A percentile compares a stretch with the other conserved stretches of the same genome.
Evolutionary conservation across 2,113 vertebrate species (phyloP).

Genomic region (Hippocampus comes): DNA sequence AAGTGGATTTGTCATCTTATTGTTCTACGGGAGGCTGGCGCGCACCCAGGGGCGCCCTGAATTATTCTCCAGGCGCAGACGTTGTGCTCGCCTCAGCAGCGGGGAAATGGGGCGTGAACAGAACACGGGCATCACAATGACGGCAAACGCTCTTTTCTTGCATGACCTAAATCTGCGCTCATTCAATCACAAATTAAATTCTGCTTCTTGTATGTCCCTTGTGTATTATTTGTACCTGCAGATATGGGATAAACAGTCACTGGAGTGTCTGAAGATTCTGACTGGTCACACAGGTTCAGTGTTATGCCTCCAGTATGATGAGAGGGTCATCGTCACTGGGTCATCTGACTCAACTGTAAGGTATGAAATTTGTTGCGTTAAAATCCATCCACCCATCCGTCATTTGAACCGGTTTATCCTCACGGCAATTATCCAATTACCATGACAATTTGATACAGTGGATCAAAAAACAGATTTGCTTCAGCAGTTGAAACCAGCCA

Average conservation of each 20-base stretch:
- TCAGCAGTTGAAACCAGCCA: no score
- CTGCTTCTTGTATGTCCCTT: background rate
- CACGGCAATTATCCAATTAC: no score
- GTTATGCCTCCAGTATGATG: slow-evolving; percentile 96
- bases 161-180: slow-evolving; percentile 50
- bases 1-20: slow-evolving; percentile 39
- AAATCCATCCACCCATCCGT: no score
- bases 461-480: no score
- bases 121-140: slow-evolving; percentile 25
- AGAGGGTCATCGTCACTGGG: slow-evolving; percentile 96
- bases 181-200: slow-evolving; percentile 25
- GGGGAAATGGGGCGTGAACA: slow-evolving; percentile 51
- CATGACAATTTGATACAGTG: no score
- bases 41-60: slow-evolving; percentile 18
- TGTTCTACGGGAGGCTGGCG: slow-evolving; percentile 35
- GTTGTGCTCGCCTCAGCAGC: slow-evolving; percentile 26
- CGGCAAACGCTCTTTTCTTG: slow-evolving; percentile 44
- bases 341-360: slow-evolving; percentile 98
- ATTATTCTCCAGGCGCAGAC: slow-evolving; percentile 16
- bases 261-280: slow-evolving; percentile 97
- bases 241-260: slow-evolving; percentile 97
- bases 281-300: slow-evolving; percentile 97
- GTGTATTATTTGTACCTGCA: slow-evolving; percentile 36
- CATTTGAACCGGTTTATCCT: no score
- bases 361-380: slow-evolving; percentile 53